phyloP scores from a whole-genome alignment of 2,888 invertebrate species.

The Ariolimax columbianus region DNA sequence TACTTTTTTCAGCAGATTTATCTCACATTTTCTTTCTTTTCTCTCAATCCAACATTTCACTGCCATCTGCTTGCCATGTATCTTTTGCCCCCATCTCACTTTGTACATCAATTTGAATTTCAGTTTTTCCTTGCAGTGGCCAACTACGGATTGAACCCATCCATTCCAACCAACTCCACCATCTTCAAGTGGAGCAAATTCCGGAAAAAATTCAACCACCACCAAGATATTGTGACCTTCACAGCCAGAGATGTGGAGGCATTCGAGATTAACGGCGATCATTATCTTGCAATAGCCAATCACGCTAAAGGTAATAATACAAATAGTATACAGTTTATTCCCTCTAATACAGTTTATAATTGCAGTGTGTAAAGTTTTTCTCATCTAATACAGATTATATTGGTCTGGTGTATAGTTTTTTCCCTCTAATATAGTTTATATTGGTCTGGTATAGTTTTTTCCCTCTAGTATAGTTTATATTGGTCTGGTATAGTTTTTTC shows the following conservation, averaged over 20 bases:
- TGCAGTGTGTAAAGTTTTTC: too few relatives aligned
- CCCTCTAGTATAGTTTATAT: too few relatives aligned
- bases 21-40: not conserved
- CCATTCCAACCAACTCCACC: conserved; percentile 67
- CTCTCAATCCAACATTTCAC: not conserved
- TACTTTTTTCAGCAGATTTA: not conserved
- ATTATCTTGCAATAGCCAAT: conserved; percentile 76
- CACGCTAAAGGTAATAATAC: conserved; percentile 70
- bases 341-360: too few relatives aligned
- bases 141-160: conserved; percentile 70
- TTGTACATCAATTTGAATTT: conserved; percentile 52
- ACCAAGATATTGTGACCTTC: conserved; percentile 72
- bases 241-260: conserved; percentile 76
- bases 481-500: too few relatives aligned
- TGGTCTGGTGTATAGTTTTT: too few relatives aligned
- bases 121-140: conserved; percentile 78
- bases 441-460: too few relatives aligned
- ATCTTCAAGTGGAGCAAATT: conserved; percentile 74
- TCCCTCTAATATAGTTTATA: too few relatives aligned
- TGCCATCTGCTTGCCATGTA: not conserved
- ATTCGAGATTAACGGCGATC: conserved; percentile 70
- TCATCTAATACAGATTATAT: too few relatives aligned
- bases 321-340: too few relatives aligned
- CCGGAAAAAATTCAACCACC: conserved; percentile 69
- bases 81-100: conserved; percentile 18